A percentile compares a stretch with the other conserved stretches of the same genome.
These are phyloP conservation scores for Lithophane semibrunnea DNA, from an alignment of 2,888 invertebrate species.

Conservation along the genomic window DNA sequence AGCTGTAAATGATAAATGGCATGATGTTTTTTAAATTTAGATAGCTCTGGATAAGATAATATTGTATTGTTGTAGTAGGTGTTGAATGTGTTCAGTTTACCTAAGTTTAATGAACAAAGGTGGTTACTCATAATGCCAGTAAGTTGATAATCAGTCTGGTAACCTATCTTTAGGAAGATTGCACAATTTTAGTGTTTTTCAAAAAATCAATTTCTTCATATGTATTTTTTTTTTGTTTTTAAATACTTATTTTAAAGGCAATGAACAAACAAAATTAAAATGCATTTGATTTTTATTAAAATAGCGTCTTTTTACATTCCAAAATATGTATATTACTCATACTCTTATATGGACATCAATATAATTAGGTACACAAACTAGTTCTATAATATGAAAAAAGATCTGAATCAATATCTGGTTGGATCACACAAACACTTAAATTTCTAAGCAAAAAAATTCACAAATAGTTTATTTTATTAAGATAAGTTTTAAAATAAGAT, in stretches of 20 bases:
- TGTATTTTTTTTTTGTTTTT: slow-evolving; percentile 2
- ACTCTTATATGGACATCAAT: not conserved
- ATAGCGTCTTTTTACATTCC: slow-evolving; percentile 46
- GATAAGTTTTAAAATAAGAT: slow-evolving; percentile 31
- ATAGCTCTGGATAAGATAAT: slow-evolving; percentile 7
- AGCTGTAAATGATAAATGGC: not conserved
- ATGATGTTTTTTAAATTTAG: slow-evolving; percentile 4
- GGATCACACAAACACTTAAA: slow-evolving; percentile 27
- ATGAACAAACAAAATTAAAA: slow-evolving; percentile 26
- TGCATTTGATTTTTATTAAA: slow-evolving; percentile 40
- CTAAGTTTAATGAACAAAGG: slow-evolving; percentile 5
- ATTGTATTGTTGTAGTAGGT: slow-evolving; percentile 16
- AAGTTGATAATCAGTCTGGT: slow-evolving; percentile 3
- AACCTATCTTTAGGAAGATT: not conserved
- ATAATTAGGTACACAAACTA: slow-evolving; percentile 5
- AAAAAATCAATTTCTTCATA: not conserved
- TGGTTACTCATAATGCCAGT: not conserved
- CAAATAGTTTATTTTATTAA: not conserved
- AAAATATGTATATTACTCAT: no score
- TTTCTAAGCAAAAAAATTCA: slow-evolving; percentile 13
- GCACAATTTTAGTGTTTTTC: slow-evolving; percentile 35
- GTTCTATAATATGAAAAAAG: slow-evolving; percentile 8
- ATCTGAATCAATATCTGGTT: slow-evolving; percentile 37
- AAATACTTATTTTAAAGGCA: not conserved
- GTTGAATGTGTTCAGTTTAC: slow-evolving; percentile 35